Evolutionary conservation across 1,140 invertebrate genomes (phyloP), one percentile per base, ranked within the genome.

Genomic region (Macrobrachium nipponense): DNA sequence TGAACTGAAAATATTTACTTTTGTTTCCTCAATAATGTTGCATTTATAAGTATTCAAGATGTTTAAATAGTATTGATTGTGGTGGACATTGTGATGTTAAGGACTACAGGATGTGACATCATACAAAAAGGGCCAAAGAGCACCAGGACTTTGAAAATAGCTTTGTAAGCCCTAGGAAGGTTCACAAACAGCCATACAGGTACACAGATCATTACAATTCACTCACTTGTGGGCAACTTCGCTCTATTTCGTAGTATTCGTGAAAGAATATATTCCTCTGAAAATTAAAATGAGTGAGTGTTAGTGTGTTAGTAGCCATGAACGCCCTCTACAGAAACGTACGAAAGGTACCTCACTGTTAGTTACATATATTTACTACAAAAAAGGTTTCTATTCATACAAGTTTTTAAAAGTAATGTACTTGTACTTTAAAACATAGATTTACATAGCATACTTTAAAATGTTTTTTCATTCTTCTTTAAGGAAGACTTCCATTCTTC

Each of bases 191-290:
- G 82, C 82, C 82, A 85, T 66, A 85, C 51, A 51, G 51, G 51
- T 51, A 51, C 82, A 85, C 76, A 85, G 75, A 85, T 78, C 75
- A 78, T 83, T 83, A 76, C 61, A 73, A 85, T 68, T 68, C 75
- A 88, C 87, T 88, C 83, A 88, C 87, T 85, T 88, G 87, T 78
- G 78, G 82, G 80, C 83, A 86, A 66, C 76, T 70, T 82, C 87
- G 68, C 75, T 88, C 87, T 80, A 88, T 85, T 86, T 88, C 87
- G 87, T 88, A 88, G 87, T 88, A 88, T 81, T 85, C 83, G 87
- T 88, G 87, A 86, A 88, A 88, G 85, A 88, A 88, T 86, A 88
- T 88, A 86, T 88, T 88, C 87, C 87, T 86, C 87, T 88, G 87
- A 86, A 78, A 81, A 78, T 81, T 66, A 80, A 86, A 86, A 86